These are phyloP conservation scores for Allacma fusca DNA, from an alignment of 2,888 invertebrate species.

Conservation along the genomic window DNA sequence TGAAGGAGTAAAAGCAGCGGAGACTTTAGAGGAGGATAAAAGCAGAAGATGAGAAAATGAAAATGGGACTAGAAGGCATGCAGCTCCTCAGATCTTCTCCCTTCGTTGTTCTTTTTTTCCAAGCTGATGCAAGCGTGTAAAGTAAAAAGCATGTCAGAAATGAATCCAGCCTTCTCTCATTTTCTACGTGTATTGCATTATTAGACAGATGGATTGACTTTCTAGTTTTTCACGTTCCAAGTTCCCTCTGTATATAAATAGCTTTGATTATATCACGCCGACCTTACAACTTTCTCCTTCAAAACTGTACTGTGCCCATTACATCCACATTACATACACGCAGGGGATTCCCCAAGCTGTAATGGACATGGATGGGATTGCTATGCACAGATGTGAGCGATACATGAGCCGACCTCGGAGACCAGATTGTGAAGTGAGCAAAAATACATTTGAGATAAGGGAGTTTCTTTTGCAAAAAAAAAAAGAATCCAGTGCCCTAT, in stretches of 20 bases:
- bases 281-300: no score
- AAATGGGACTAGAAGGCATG: slow-evolving; percentile 22
- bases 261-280: no score
- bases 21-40: not conserved
- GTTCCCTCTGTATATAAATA: not conserved
- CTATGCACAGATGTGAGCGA: not conserved
- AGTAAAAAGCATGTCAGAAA: slow-evolving; percentile 48
- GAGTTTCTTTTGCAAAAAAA: not conserved
- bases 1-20: not conserved
- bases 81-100: slow-evolving; percentile 2
- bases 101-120: slow-evolving; percentile 9
- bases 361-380: not conserved
- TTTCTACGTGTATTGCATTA: slow-evolving; percentile 59
- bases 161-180: slow-evolving; percentile 56
- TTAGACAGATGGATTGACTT: slow-evolving; percentile 46
- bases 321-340: no score
- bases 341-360: not conserved
- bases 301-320: no score
- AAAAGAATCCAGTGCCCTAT: not conserved
- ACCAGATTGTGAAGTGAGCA: not conserved
- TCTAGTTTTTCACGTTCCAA: slow-evolving; percentile 20
- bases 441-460: slow-evolving; percentile 17
- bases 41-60: slow-evolving; percentile 22
- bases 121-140: slow-evolving; percentile 25
- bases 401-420: not conserved